Conservation (phyloP, 2,113 vertebrate species). For the Chitala chitala region DNA sequence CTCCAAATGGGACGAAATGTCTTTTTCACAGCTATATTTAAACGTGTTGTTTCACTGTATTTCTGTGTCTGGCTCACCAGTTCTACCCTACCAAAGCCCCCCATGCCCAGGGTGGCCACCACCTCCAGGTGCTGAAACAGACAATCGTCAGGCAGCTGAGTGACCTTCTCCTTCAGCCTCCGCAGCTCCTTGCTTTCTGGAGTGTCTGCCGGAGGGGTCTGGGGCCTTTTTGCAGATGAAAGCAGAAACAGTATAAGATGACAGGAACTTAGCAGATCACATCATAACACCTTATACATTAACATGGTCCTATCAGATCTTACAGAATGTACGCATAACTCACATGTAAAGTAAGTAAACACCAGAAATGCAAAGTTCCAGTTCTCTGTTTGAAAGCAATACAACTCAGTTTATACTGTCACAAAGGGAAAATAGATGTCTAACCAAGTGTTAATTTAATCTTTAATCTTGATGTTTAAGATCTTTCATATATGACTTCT, state of each 20-base stretch:
- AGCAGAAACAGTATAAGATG: background rate
- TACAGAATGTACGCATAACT: too few relatives aligned
- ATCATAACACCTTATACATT: background rate
- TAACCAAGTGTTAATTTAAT: too few relatives aligned
- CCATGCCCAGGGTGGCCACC: slow-evolving; percentile 83
- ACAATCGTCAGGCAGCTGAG: slow-evolving; percentile 60
- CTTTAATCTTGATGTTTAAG: too few relatives aligned
- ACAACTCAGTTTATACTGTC: too few relatives aligned
- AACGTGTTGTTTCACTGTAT: background rate
- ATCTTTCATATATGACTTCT: too few relatives aligned
- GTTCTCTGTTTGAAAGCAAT: too few relatives aligned
- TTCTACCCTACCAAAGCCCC: slow-evolving; percentile 91
- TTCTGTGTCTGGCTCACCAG: slow-evolving; percentile 67
- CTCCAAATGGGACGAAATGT: background rate
- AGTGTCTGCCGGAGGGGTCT: slow-evolving; percentile 45
- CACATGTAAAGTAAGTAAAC: too few relatives aligned
- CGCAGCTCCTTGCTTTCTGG: slow-evolving; percentile 46
- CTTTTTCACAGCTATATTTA: background rate
- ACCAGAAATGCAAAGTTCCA: too few relatives aligned
- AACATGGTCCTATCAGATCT: background rate
- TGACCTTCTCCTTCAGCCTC: slow-evolving; percentile 73
- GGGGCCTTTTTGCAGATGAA: slow-evolving; percentile 39
- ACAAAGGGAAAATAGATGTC: too few relatives aligned
- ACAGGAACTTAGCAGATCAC: too few relatives aligned
- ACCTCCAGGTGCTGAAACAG: slow-evolving; percentile 80